Base-by-base conservation (phyloP, 2,797 vertebrate species). In the Enoplosus armatus region DNA sequence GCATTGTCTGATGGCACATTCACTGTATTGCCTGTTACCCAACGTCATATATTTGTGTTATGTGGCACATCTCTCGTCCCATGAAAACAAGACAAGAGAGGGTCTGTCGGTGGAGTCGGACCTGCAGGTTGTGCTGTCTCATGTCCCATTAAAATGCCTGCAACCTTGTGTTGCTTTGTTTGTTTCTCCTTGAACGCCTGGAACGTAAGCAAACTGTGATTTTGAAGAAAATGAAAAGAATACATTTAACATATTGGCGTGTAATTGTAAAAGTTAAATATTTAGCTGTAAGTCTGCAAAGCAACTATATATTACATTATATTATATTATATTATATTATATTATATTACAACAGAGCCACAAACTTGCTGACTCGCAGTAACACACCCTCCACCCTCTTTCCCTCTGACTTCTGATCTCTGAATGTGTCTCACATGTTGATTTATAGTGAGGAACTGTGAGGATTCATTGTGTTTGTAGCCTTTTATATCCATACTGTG, bases 341-440 rank as follows among this genome's bases (percentile, higher is more conserved):
- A 43, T 33, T n/a, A n/a, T n/a, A n/a, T n/a, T n/a, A n/a, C n/a
- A n/a, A 33, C 31, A 29, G 60, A 68, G 66, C 24, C 55, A 16
- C 53, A 37, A n/a, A 70, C 59, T 29, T 67, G 66, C 27, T 56
- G 51, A 0, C 58, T 45, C 29, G 8, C 56, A 70, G n/a, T 35
- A 59, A 54, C 60, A 65, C 65, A 47, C 37, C 35, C 56, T 74
- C 48, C 61, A 27, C 65, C n/a, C 55, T 53, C 48, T 9, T 10
- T n/a, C 41, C 54, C 62, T 16, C 9, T n/a, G 55, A n/a, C 35
- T 4, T 12, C 56, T 43, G 37, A 39, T 69, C 26, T 53, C 8
- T 37, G 31, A 55, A 43, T 45, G 56, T 26, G 20, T 62, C 35
- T 37, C 8, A 18, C 1, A 15, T 33, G 15, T 51, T 66, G 37